Percentiles rank a stretch among this genome's conserved stretches.
Evolutionary conservation across 2,888 invertebrate genomes (phyloP).

Genomic region (Cosmia trapezina): DNA sequence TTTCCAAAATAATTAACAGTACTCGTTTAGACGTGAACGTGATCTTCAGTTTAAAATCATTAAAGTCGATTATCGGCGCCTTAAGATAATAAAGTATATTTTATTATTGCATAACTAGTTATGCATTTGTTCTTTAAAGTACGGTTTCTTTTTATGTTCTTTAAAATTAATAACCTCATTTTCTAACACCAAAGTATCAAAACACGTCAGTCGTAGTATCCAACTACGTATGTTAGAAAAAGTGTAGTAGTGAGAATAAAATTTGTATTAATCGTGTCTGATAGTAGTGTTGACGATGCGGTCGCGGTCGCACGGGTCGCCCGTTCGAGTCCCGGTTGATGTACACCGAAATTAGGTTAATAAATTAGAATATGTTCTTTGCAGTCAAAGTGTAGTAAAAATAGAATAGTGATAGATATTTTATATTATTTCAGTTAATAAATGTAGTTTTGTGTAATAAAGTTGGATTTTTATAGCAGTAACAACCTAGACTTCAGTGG

Average conservation of each 20-base stretch:
- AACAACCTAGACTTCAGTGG: conserved; percentile 16
- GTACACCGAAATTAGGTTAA: conserved; percentile 25
- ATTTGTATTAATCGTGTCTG: conserved; percentile 78
- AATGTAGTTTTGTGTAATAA: conserved; percentile 4
- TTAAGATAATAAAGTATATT: too few species aligned
- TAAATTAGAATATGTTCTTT: conserved; percentile 3
- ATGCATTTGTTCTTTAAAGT: too few species aligned
- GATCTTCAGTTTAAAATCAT: too few species aligned
- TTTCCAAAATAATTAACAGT: too few species aligned
- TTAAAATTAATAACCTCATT: conserved; percentile 2
- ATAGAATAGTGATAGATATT: conserved; percentile 9
- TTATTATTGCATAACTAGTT: too few species aligned
- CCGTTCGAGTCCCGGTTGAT: conserved; percentile 68
- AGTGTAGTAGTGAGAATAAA: conserved; percentile 78
- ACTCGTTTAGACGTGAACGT: too few species aligned
- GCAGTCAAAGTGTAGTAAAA: conserved; percentile 14
- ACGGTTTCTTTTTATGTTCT: too few species aligned
- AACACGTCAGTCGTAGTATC: conserved; percentile 56
- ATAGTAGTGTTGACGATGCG: conserved; percentile 80
- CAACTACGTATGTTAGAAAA: conserved; percentile 78
- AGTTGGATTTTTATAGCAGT: conserved; percentile 10
- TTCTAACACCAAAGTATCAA: conserved; percentile 75
- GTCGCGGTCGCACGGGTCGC: conserved; percentile 73
- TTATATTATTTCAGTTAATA: background rate
- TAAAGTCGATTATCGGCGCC: too few species aligned